A percentile compares a stretch with the other conserved stretches of the same genome.
Conservation (phyloP, 2,888 invertebrate species). For the Zygogramma bicolorata region DNA sequence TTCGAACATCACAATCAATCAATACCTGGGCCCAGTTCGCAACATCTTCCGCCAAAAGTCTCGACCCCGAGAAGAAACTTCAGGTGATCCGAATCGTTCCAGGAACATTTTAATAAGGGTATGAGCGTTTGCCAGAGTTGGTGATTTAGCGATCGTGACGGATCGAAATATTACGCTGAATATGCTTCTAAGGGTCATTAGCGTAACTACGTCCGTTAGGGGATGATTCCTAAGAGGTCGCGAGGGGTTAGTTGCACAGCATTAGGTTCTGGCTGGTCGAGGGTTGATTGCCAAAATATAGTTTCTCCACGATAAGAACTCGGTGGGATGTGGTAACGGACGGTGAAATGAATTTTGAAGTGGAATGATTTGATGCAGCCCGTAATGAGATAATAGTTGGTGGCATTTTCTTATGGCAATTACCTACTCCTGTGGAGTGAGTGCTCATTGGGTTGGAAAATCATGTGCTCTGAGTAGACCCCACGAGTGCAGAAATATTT, state of each 20-base stretch:
- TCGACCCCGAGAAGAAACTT: neutral
- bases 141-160: neutral
- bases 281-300: neutral
- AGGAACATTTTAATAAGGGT: neutral
- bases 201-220: neutral
- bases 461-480: no score
- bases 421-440: no score
- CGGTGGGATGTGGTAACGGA: no score
- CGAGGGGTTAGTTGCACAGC: neutral
- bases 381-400: no score
- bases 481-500: no score
- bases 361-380: no score
- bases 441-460: no score
- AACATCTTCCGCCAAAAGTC: no score
- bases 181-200: neutral
- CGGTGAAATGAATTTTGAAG: no score
- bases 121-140: neutral
- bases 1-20: no score
- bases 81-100: neutral
- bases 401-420: no score
- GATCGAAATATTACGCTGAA: slow-evolving; percentile 2
- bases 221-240: neutral
- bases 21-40: no score
- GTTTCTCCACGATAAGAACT: neutral
- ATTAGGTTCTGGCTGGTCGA: neutral